These are phyloP conservation scores for Oreotrochilus melanogaster DNA, from an alignment of 2,113 vertebrate species.

Conservation along the genomic window DNA sequence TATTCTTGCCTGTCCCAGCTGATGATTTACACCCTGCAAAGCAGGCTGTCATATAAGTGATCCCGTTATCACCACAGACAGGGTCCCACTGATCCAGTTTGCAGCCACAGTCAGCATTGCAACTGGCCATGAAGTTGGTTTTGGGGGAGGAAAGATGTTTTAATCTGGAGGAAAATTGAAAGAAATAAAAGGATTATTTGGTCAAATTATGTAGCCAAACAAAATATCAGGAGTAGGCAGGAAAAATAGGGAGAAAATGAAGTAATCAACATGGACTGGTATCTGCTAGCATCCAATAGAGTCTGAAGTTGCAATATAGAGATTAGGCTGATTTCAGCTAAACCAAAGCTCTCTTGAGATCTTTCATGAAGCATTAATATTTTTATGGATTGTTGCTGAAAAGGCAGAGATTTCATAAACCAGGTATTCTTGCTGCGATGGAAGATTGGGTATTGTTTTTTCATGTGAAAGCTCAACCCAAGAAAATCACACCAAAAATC, in stretches of 20 bases:
- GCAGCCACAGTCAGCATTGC: slow-evolving; percentile 85
- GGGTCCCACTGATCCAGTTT: slow-evolving; percentile 86
- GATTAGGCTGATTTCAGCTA: neutral
- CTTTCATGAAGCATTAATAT: neutral
- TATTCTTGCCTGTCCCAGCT: slow-evolving; percentile 79
- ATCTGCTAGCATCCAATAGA: neutral
- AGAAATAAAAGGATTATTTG: neutral
- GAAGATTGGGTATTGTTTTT: neutral
- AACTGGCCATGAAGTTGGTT: slow-evolving; percentile 71
- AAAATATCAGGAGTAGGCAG: neutral
- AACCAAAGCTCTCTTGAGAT: neutral
- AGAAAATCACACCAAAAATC: neutral
- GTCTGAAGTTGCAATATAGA: neutral
- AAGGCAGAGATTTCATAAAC: neutral
- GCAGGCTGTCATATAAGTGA: slow-evolving; percentile 87
- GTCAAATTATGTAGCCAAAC: neutral
- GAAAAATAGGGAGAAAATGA: neutral
- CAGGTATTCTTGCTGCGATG: neutral
- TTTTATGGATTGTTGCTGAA: neutral
- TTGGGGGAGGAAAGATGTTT: slow-evolving; percentile 43
- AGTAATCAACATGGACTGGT: neutral
- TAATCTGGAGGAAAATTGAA: neutral
- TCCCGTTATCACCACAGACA: slow-evolving; percentile 84
- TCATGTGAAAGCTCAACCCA: neutral
- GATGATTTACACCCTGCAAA: slow-evolving; percentile 84